phyloP scores from a whole-genome alignment of 2,888 invertebrate species.

The Drosophila nr. medialis region DNA sequence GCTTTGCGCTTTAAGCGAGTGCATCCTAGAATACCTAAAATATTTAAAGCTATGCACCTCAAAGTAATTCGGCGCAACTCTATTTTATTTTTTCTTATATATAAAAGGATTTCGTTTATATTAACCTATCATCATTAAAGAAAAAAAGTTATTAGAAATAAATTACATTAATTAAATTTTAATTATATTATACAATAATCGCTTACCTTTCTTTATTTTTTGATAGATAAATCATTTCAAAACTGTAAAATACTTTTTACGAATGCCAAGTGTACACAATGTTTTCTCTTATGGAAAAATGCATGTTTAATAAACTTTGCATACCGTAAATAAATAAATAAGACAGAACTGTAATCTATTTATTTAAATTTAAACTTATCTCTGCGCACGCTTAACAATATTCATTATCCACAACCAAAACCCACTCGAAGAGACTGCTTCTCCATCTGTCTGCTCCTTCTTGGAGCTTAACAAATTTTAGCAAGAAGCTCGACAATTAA shows the following conservation, averaged over 20 bases:
- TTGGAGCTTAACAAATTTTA: conserved; percentile 42
- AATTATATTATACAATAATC: neutral
- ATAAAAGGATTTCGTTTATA: neutral
- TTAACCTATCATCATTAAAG: neutral
- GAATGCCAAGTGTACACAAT: neutral
- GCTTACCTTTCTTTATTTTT: neutral
- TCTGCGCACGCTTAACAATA: neutral
- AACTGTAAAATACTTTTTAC: neutral
- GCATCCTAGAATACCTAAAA: conserved; percentile 2
- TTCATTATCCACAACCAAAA: conserved; percentile 3
- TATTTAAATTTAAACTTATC: neutral
- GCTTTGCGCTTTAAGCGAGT: conserved; percentile 19
- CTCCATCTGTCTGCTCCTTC: neutral
- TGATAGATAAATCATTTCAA: neutral
- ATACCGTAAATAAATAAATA: neutral
- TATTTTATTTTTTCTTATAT: neutral
- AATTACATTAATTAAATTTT: neutral
- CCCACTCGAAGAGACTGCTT: neutral
- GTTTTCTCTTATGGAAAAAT: neutral
- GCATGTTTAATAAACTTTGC: neutral
- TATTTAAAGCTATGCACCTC: neutral
- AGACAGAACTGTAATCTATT: neutral
- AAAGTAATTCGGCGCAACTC: neutral
- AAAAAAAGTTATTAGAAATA: neutral
- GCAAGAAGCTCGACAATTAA: conserved; percentile 42